These are phyloP conservation scores for Dryocosmus kuriphilus DNA, from an alignment of 2,888 invertebrate species.

Conservation along the genomic window DNA sequence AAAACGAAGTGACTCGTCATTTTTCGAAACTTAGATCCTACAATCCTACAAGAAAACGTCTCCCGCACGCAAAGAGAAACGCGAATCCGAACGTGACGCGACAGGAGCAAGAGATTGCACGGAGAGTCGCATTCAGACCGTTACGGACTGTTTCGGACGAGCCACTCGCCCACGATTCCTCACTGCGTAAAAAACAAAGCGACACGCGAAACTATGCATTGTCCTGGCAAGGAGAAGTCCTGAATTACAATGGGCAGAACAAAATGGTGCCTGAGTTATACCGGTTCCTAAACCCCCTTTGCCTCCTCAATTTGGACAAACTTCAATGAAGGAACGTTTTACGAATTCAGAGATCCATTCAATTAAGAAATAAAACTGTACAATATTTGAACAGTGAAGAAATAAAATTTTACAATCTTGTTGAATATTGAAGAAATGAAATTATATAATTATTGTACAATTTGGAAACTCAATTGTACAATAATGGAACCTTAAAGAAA, in stretches of 20 bases:
- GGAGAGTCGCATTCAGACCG: constrained; percentile 55
- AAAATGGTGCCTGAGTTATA: constrained; percentile 57
- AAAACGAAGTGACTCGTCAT: background rate
- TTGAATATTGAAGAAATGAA: too few relatives aligned
- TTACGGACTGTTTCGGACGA: constrained; percentile 57
- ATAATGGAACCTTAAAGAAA: too few relatives aligned
- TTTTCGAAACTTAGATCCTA: constrained; percentile 13
- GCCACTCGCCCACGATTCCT: constrained; percentile 66
- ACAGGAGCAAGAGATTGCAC: constrained; percentile 60
- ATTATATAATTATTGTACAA: too few relatives aligned
- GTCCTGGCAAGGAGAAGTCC: constrained; percentile 68
- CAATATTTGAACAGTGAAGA: too few relatives aligned
- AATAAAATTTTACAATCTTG: too few relatives aligned
- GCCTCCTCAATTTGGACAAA: constrained; percentile 49
- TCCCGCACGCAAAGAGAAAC: constrained; percentile 43
- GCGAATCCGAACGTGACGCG: constrained; percentile 67
- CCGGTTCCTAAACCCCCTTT: constrained; percentile 54
- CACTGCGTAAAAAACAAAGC: constrained; percentile 65
- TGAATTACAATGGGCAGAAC: constrained; percentile 67
- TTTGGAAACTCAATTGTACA: too few relatives aligned
- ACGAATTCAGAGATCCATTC: background rate
- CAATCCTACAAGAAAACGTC: constrained; percentile 17
- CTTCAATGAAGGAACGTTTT: constrained; percentile 25
- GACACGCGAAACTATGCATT: constrained; percentile 72
- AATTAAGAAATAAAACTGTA: too few relatives aligned